A percentile compares a stretch with the other conserved stretches of the same genome.
Evolutionary conservation across 2,113 vertebrate genomes (phyloP).

Genomic region (Cebus imitator): DNA sequence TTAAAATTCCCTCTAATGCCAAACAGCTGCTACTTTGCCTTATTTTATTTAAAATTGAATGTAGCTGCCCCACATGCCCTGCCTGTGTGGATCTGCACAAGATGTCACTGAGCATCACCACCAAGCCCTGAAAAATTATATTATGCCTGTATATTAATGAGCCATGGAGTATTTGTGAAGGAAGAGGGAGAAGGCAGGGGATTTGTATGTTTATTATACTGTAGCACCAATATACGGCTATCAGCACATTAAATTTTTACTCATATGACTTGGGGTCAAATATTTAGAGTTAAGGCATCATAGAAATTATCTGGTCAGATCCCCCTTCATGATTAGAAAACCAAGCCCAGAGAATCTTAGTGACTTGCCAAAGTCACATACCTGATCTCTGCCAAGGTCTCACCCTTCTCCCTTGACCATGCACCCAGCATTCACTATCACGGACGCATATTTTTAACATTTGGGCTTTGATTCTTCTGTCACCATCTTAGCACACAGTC

Average conservation of each 20-base stretch:
- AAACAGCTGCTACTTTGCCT: slow-evolving; percentile 66
- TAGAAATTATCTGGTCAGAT: neutral
- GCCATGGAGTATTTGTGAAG: neutral
- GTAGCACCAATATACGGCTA: neutral
- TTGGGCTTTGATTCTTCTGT: neutral
- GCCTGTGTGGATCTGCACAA: neutral
- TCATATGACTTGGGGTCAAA: neutral
- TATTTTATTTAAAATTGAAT: slow-evolving; percentile 68
- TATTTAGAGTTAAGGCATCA: slow-evolving; percentile 7
- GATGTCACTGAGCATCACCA: slow-evolving; percentile 42
- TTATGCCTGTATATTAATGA: slow-evolving; percentile 9
- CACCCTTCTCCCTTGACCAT: neutral
- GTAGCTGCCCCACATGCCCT: slow-evolving; percentile 45
- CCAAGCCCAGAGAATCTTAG: neutral
- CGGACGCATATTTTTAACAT: neutral
- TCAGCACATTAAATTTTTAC: neutral
- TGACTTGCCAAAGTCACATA: neutral
- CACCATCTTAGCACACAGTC: neutral
- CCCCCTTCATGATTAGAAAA: neutral
- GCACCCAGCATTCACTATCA: neutral
- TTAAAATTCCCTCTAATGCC: slow-evolving; percentile 65
- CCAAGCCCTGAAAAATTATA: neutral
- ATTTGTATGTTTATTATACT: neutral
- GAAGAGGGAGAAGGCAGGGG: neutral
- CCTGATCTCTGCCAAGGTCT: neutral